Conservation (phyloP, 1,140 invertebrate genomes). For the Tetranychus cinnabarinus region DNA sequence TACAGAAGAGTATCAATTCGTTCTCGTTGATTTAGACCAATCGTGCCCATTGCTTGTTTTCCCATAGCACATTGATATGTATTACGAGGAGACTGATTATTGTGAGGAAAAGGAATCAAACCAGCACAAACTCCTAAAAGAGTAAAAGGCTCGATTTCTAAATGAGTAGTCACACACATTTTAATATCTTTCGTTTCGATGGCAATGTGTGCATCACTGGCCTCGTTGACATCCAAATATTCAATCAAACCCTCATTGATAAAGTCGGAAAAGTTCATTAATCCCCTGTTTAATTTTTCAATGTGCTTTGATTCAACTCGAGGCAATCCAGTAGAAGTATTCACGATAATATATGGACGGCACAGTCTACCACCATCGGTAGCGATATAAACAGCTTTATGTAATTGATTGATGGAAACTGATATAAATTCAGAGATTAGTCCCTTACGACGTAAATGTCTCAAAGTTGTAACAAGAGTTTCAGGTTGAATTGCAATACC, state of each 20-base stretch:
- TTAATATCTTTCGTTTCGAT: constrained; percentile 62
- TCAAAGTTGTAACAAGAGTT: constrained; percentile 38
- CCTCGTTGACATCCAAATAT: constrained; percentile 96
- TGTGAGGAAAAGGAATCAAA: constrained; percentile 90
- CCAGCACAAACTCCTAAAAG: constrained; percentile 89
- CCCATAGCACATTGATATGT: constrained; percentile 99
- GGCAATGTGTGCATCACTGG: constrained; percentile 84
- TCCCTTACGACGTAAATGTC: constrained; percentile 55
- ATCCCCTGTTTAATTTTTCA: constrained; percentile 49
- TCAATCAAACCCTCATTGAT: constrained; percentile 80
- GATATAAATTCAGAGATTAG: constrained; percentile 77
- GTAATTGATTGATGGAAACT: constrained; percentile 66
- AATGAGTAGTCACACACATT: constrained; percentile 47
- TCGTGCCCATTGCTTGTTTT: constrained; percentile 81
- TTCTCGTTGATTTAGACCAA: constrained; percentile 90
- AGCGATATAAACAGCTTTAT: constrained; percentile 75
- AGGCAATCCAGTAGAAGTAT: constrained; percentile 34
- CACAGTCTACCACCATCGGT: constrained; percentile 91
- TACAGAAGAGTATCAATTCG: constrained; percentile 93
- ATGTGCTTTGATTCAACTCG: constrained; percentile 53
- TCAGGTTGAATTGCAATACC: constrained; percentile 14
- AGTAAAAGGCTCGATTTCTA: constrained; percentile 95
- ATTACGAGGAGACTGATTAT: constrained; percentile 96
- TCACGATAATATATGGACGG: constrained; percentile 84
- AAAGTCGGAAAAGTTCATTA: constrained; percentile 78